Conservation (phyloP, 2,113 vertebrate genomes). For the Notechis scutatus region DNA sequence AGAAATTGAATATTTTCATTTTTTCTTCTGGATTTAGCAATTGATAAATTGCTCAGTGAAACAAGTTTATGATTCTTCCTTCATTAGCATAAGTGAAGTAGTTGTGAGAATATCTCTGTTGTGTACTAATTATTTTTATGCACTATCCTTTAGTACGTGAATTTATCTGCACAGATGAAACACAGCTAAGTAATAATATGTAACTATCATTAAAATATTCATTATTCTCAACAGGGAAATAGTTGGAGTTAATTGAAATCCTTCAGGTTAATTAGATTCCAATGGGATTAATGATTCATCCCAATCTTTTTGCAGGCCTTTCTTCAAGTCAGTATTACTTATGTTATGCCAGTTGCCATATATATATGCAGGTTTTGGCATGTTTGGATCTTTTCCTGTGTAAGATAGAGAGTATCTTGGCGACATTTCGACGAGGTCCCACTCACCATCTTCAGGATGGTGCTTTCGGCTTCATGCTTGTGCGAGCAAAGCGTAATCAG, state of each 20-base stretch:
- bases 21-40: slow-evolving; percentile 9
- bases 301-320: neutral
- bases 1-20: neutral
- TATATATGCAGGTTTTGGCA: too few species aligned
- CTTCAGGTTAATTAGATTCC: neutral
- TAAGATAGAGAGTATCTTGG: too few species aligned
- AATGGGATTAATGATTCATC: neutral
- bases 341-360: neutral
- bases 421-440: too few species aligned
- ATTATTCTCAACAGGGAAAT: neutral
- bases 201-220: neutral
- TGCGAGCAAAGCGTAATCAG: too few species aligned
- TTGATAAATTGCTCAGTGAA: neutral
- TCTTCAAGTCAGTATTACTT: neutral
- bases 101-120: slow-evolving; percentile 27
- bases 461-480: too few species aligned
- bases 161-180: slow-evolving; percentile 3
- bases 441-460: too few species aligned
- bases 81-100: slow-evolving; percentile 16
- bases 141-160: neutral
- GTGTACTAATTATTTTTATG: slow-evolving; percentile 24
- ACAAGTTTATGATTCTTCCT: slow-evolving; percentile 7
- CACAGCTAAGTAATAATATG: slow-evolving; percentile 10
- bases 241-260: slow-evolving; percentile 4
- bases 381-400: too few species aligned